Evolutionary conservation across 2,888 invertebrate species (phyloP), one percentile per base, ranked within the genome.

Genomic region (Eristalinus sepulchralis): DNA sequence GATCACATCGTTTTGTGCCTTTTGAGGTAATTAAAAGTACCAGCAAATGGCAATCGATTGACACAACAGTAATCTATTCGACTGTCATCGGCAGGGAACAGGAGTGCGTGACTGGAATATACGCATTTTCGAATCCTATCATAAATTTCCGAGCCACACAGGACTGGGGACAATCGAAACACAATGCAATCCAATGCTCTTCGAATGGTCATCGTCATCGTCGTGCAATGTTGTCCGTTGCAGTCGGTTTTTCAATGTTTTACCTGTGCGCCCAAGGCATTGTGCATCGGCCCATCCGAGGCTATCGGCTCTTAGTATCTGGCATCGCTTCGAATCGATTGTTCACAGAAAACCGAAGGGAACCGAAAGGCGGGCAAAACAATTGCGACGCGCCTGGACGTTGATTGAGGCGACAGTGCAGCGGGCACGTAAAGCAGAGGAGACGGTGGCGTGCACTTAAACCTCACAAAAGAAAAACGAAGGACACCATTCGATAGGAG

Each of bases 101-200:
- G 39, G 5, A n/a, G 75, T 83, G 62, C 83, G 86, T 86, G 86
- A 83, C 86, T 71, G 39, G 83, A 53, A 86, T 86, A 86, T 73
- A 77, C 83, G 82, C 66, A 78, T 60, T 70, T 66, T 77, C 57
- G 57, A 77, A 72, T 67, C 72, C 57, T 68, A 76, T 81, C 67
- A 73, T 85, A 85, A 82, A 85, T 85, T 78, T 81, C 79, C 82
- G 57, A 72, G 34, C 63, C 68, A 63, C 36, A 72, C 62, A 31
- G 33, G 34, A 63, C 80, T 53, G 39, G 57, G 57, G 34, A 59
- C 22, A 22, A 67, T 70, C 10, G 36, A 76, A 66, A 79, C 33
- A 39, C 34, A 80, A 13, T 57, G 27, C 6, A 47, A 39, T 24
- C 31, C 66, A 11, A 24, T 57, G 11, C 4, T 27, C 22, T 24